A percentile compares a stretch with the other conserved stretches of the same genome.
These are phyloP conservation scores for Pseudococcus viburni DNA, from an alignment of 2,888 invertebrate genomes.

Conservation along the genomic window DNA sequence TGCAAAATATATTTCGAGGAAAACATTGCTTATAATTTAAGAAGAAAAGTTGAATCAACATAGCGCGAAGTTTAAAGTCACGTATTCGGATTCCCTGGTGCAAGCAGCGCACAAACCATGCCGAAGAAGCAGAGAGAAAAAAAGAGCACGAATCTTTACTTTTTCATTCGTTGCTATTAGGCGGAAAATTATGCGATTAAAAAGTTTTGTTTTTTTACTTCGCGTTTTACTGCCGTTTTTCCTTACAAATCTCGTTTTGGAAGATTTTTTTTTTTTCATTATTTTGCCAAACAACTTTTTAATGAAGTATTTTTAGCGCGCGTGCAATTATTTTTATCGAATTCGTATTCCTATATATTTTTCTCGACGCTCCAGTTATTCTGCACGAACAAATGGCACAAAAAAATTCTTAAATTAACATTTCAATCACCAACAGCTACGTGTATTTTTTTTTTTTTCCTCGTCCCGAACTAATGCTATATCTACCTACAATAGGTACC, in stretches of 20 bases:
- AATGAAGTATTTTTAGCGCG: conserved; percentile 54
- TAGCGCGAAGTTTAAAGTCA: conserved; percentile 62
- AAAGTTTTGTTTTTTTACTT: conserved; percentile 48
- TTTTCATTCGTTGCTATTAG: conserved; percentile 66
- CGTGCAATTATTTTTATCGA: conserved; percentile 48
- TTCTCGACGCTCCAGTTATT: conserved; percentile 36
- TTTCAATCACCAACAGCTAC: conserved; percentile 39
- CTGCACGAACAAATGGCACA: conserved; percentile 20
- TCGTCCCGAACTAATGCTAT: neutral
- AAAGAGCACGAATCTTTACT: conserved; percentile 59
- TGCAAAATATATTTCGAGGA: conserved; percentile 63
- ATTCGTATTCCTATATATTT: conserved; percentile 41
- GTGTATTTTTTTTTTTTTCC: neutral
- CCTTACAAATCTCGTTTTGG: conserved; percentile 7
- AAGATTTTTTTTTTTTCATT: conserved; percentile 37
- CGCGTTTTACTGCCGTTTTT: neutral
- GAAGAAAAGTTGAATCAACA: conserved; percentile 64
- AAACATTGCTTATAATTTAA: conserved; percentile 62
- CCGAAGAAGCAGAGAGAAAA: neutral
- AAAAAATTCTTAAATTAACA: conserved; percentile 45
- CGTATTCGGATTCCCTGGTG: conserved; percentile 52
- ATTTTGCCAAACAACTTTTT: conserved; percentile 56
- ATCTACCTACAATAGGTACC: neutral
- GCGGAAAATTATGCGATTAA: conserved; percentile 66
- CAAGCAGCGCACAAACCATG: conserved; percentile 1